Evolutionary conservation across 2,888 invertebrate genomes (phyloP).

Genomic region (Acleris sparsana): DNA sequence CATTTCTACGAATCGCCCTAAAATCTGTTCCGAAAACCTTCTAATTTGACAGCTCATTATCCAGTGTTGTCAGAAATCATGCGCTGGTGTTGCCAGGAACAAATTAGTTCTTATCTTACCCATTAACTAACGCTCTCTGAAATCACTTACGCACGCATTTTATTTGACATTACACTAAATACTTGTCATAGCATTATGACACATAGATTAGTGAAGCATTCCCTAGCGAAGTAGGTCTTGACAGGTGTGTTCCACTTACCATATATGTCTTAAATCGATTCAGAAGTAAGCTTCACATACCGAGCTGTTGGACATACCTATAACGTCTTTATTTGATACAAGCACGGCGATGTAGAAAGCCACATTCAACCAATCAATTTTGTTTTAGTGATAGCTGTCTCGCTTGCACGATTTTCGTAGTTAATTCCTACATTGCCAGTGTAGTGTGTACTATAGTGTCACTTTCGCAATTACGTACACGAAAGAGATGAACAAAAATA

Average conservation of each 20-base stretch:
- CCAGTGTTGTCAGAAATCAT: neutral
- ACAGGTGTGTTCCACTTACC: conserved; percentile 1
- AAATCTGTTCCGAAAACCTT: neutral
- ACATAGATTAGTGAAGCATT: conserved; percentile 22
- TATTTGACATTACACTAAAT: conserved; percentile 37
- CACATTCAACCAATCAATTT: no score
- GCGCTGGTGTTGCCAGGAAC: conserved; percentile 18
- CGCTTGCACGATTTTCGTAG: no score
- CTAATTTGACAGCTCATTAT: conserved; percentile 13
- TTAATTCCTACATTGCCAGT: no score
- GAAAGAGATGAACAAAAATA: no score
- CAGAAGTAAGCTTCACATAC: neutral
- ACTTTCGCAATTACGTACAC: no score
- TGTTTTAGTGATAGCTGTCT: no score
- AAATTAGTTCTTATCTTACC: conserved; percentile 23
- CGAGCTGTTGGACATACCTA: no score
- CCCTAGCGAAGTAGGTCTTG: conserved; percentile 7
- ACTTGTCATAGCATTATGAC: conserved; percentile 20
- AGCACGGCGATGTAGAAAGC: no score
- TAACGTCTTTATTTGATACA: no score
- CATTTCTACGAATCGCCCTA: neutral
- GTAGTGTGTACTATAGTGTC: no score
- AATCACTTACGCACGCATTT: conserved; percentile 24
- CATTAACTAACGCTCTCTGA: conserved; percentile 21
- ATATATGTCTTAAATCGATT: neutral